phyloP scores from a whole-genome alignment of 2,797 vertebrate species.

The Xiphophorus birchmanni region DNA sequence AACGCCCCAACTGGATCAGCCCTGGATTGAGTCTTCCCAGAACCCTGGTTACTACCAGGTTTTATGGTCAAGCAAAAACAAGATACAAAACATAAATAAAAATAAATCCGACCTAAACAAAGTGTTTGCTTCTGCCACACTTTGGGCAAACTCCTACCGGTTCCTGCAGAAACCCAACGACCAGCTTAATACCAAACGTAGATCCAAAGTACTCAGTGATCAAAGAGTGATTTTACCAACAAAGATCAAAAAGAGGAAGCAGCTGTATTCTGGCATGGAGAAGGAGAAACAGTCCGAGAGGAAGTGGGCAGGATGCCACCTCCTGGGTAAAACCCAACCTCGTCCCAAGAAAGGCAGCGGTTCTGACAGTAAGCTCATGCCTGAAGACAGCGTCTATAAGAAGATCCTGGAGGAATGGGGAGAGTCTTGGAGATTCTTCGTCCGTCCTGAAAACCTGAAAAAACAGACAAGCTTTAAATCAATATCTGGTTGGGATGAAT shows the following conservation, averaged over 20 bases:
- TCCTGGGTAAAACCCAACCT: slow-evolving; percentile 64
- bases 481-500: slow-evolving; percentile 50
- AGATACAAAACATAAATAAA: neutral
- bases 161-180: slow-evolving; percentile 44
- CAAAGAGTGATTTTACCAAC: slow-evolving; percentile 32
- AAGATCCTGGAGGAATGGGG: slow-evolving; percentile 55
- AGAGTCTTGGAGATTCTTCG: slow-evolving; percentile 62
- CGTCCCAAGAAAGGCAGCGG: slow-evolving; percentile 38
- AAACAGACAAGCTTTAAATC: slow-evolving; percentile 20
- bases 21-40: slow-evolving; percentile 48
- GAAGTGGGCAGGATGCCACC: slow-evolving; percentile 59
- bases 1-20: slow-evolving; percentile 51
- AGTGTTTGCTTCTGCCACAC: slow-evolving; percentile 14
- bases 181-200: slow-evolving; percentile 12
- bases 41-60: slow-evolving; percentile 32
- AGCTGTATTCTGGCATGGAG: slow-evolving; percentile 26
- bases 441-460: slow-evolving; percentile 11
- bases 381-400: slow-evolving; percentile 9
- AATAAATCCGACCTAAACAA: slow-evolving; percentile 27
- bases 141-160: slow-evolving; percentile 56
- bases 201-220: slow-evolving; percentile 14
- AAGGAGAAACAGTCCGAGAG: slow-evolving; percentile 40
- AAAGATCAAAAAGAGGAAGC: slow-evolving; percentile 13
- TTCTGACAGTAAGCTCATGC: neutral
- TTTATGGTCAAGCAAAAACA: slow-evolving; percentile 49